Base-by-base conservation (phyloP, 2,113 vertebrate species). In the Poeciliopsis retropinna region DNA sequence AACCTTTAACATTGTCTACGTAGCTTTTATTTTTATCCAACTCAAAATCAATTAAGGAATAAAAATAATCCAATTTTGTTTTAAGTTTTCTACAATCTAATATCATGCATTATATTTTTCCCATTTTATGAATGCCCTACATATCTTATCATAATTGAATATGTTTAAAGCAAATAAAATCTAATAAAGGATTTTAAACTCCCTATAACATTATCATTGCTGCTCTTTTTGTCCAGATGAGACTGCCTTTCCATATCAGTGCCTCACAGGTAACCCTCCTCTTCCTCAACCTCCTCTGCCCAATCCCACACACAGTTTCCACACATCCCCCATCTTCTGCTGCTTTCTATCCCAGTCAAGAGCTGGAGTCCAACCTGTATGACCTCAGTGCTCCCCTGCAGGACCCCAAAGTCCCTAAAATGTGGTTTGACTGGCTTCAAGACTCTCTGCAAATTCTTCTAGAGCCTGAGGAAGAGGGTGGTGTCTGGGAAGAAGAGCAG, bases 141-240 rank as follows among this genome's bases (percentile, higher is more conserved):
- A 7, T n/a, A 8, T 57, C 47, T 54, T 10, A 57, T 57, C 19
- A 8, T 6, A 57, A 57, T 3, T n/a, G 22, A 57, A 57, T 22
- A 62, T 15, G 28, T 28, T 29, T 61, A 15, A 5, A 62, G 28
- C n/a, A 60, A 28, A 14, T 31, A 0, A 17, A 17, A 62, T 30
- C 5, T 41, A 65, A 37, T 12, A 12, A n/a, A 66, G 32, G 32
- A n/a, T 25, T n/a, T 31, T 62, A 73, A 37, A 62, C 60, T 27
- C 67, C 10, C 0, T 34, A 47, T 62, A 66, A 3, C 10, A 28
- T 57, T 19, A 30, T 79, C 0, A 63, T 51, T 62, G n/a, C 22
- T 64, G 32, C 12, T 64, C 5, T 63, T 13, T 71, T 0, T 37
- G 70, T 82, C 39, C 76, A 95, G 94, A 95, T 95, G 94, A 91